A percentile compares a stretch with the other conserved stretches of the same genome.
Evolutionary conservation across 2,797 vertebrate genomes (phyloP).

Genomic region (Thripadectes ignobilis): DNA sequence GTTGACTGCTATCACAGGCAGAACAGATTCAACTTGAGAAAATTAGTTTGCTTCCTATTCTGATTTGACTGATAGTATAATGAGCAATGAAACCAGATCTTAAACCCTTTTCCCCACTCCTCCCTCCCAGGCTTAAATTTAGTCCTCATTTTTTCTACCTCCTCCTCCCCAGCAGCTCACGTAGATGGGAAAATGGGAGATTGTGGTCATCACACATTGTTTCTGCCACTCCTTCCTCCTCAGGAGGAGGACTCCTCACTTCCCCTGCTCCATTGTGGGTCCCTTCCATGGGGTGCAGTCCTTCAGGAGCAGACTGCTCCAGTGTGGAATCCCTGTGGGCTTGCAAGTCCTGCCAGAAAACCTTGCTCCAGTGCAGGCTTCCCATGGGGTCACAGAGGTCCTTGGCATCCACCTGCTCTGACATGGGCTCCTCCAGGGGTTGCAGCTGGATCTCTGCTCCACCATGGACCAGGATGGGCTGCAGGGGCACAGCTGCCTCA

Average conservation of each 20-base stretch:
- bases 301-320: neutral
- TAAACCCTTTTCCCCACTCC: neutral
- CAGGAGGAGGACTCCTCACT: neutral
- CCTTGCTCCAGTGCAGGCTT: neutral
- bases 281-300: neutral
- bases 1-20: neutral
- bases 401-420: neutral
- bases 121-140: neutral
- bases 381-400: neutral
- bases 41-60: neutral
- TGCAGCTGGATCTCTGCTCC: neutral
- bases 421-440: neutral
- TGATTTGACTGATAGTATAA: neutral
- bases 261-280: neutral
- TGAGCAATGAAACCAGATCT: neutral
- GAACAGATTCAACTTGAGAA: neutral
- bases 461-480: neutral
- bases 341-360: neutral
- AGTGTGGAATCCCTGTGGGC: too few species aligned
- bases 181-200: neutral
- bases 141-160: neutral
- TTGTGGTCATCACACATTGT: neutral
- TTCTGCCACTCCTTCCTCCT: neutral
- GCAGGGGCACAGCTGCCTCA: neutral
- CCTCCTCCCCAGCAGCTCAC: rapidly evolving